A percentile compares a stretch with the other conserved stretches of the same genome.
These are phyloP conservation scores for Cephus sareptanus DNA, from an alignment of 2,888 invertebrate species.

Conservation along the genomic window DNA sequence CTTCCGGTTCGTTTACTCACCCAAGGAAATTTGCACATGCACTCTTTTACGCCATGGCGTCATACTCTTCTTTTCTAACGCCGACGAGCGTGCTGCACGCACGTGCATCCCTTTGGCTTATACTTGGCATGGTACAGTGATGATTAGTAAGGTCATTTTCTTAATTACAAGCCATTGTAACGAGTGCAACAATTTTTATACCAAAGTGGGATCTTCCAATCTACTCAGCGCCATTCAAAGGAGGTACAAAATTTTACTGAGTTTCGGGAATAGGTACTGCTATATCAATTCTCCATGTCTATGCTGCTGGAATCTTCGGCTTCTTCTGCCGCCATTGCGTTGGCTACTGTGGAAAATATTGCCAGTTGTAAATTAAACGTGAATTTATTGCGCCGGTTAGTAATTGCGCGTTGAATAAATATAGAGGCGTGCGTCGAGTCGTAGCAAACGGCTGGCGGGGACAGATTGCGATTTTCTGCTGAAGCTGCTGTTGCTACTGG, in stretches of 20 bases:
- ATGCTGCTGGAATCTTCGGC: not conserved
- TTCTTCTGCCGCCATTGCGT: not conserved
- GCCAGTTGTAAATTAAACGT: constrained; percentile 36
- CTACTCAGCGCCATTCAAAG: not conserved
- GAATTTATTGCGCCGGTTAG: constrained; percentile 40
- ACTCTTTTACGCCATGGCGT: constrained; percentile 57
- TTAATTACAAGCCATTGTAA: constrained; percentile 46
- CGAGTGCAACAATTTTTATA: constrained; percentile 37
- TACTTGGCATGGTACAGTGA: constrained; percentile 24
- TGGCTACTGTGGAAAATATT: constrained; percentile 32
- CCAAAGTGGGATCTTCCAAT: constrained; percentile 32
- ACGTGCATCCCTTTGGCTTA: constrained; percentile 40
- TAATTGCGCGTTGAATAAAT: constrained; percentile 46
- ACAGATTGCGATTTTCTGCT: constrained; percentile 26
- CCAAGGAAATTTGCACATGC: constrained; percentile 27
- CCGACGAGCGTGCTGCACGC: constrained; percentile 48
- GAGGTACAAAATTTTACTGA: not conserved
- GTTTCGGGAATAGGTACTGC: not conserved
- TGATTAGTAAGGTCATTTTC: constrained; percentile 55
- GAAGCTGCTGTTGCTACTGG: constrained; percentile 19
- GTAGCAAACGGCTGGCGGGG: constrained; percentile 5
- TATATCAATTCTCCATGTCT: not conserved
- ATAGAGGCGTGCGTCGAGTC: constrained; percentile 32
- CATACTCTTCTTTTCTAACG: constrained; percentile 7
- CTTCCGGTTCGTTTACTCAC: constrained; percentile 41